Evolutionary conservation across 2,888 invertebrate genomes (phyloP).

Genomic region (Tridacna crocea): DNA sequence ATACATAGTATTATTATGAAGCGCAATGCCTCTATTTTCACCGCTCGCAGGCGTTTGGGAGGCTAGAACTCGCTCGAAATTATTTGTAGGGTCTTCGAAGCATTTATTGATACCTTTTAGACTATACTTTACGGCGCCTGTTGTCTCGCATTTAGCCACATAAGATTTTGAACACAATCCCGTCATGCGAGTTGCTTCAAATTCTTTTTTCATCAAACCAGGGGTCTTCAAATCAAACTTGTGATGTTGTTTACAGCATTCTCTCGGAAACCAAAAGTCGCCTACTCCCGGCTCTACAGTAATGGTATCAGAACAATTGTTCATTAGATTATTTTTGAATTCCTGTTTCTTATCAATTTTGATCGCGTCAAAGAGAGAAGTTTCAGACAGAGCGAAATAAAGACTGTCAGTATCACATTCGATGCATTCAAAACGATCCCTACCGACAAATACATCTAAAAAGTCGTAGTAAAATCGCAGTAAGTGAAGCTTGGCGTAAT

Average conservation of each 20-base stretch:
- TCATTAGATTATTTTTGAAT: slow-evolving; percentile 6
- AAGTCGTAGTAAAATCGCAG: slow-evolving; percentile 59
- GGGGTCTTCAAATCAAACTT: slow-evolving; percentile 21
- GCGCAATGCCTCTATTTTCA: too few species aligned
- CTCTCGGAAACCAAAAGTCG: slow-evolving; percentile 28
- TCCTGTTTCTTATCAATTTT: too few species aligned
- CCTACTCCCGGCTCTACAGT: not conserved
- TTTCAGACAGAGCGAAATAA: too few species aligned
- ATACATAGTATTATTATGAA: too few species aligned
- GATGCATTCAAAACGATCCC: not conserved
- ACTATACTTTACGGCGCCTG: too few species aligned
- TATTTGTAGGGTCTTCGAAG: too few species aligned
- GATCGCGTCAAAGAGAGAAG: too few species aligned
- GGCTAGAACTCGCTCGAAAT: too few species aligned
- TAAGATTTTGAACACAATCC: slow-evolving; percentile 6
- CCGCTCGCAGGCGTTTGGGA: too few species aligned
- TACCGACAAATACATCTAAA: slow-evolving; percentile 46
- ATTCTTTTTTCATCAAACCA: slow-evolving; percentile 17
- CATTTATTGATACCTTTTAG: too few species aligned
- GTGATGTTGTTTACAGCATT: slow-evolving; percentile 30
- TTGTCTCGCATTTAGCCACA: not conserved
- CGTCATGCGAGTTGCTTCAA: not conserved
- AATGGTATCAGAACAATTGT: slow-evolving; percentile 28
- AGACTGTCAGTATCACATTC: too few species aligned
- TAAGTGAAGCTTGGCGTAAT: slow-evolving; percentile 64